A percentile compares a stretch with the other conserved stretches of the same genome.
phyloP scores from a whole-genome alignment of 2,888 invertebrate species.

The Lingula anatina region DNA sequence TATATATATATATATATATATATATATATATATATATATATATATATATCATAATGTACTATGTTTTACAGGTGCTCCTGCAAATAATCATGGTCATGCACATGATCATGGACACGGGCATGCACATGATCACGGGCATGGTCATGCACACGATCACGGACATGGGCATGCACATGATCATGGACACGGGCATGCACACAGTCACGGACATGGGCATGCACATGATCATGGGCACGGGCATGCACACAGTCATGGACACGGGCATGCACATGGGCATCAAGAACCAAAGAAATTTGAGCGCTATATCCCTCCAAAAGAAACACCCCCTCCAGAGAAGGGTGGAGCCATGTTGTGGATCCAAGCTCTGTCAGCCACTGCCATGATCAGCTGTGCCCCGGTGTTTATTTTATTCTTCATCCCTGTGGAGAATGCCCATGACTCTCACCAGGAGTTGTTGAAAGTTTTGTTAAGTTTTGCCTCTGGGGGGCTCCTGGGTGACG shows the following conservation, averaged over 20 bases:
- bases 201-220: conserved; percentile 58
- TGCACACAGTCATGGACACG: conserved; percentile 13
- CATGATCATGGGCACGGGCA: conserved; percentile 14
- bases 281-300: conserved; percentile 1
- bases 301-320: conserved; percentile 44
- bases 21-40: too few relatives aligned
- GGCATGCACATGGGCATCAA: conserved; percentile 5
- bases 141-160: conserved; percentile 18
- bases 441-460: conserved; percentile 83
- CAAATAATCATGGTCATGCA: conserved; percentile 9
- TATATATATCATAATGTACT: too few relatives aligned
- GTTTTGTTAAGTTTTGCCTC: conserved; percentile 58
- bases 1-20: too few relatives aligned
- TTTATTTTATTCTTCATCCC: conserved; percentile 89
- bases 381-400: conserved; percentile 93
- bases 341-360: conserved; percentile 64
- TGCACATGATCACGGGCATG: conserved; percentile 18
- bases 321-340: conserved; percentile 30
- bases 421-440: conserved; percentile 67
- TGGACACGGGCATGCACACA: conserved; percentile 57
- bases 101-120: conserved; percentile 13
- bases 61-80: too few relatives aligned
- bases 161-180: conserved; percentile 54
- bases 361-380: conserved; percentile 82
- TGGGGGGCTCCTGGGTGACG: conserved; percentile 88